A percentile compares a stretch with the other conserved stretches of the same genome.
These are phyloP conservation scores for Thelaira solivaga DNA, from an alignment of 2,888 invertebrate genomes.

Conservation along the genomic window DNA sequence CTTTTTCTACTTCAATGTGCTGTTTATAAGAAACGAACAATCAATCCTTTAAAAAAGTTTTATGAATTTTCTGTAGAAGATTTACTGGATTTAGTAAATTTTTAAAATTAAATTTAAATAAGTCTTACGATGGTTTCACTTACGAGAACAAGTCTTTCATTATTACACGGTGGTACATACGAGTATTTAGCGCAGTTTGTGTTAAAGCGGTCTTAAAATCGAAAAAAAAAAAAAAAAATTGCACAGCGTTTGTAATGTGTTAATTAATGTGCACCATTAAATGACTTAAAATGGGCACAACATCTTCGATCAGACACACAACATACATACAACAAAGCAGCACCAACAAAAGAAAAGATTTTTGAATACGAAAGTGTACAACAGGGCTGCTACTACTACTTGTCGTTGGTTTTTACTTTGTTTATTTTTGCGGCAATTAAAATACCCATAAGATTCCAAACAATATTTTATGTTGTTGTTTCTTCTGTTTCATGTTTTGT, in stretches of 20 bases:
- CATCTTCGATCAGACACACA: constrained; percentile 5
- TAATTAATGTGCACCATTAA: constrained; percentile 63
- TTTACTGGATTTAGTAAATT: no score
- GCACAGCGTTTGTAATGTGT: constrained; percentile 51
- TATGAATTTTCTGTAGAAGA: no score
- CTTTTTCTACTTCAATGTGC: no score
- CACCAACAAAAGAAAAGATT: constrained; percentile 11
- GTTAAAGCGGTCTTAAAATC: neutral
- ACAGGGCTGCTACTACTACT: neutral
- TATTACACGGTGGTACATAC: no score
- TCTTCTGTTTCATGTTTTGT: neutral
- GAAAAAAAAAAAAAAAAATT: constrained; percentile 6
- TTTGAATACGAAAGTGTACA: constrained; percentile 34
- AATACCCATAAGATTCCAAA: constrained; percentile 30
- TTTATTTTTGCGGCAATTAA: constrained; percentile 18
- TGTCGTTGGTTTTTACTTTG: constrained; percentile 60
- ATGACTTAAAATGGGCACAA: constrained; percentile 40
- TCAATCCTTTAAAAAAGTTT: no score
- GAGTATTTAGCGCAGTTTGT: no score
- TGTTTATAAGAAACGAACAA: no score
- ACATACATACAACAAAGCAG: constrained; percentile 11
- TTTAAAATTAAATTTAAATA: no score
- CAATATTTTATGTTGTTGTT: neutral
- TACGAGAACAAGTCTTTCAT: no score
- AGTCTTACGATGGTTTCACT: no score